Evolutionary conservation across 2,113 vertebrate genomes (phyloP).

Genomic region (Lophura nycthemera): DNA sequence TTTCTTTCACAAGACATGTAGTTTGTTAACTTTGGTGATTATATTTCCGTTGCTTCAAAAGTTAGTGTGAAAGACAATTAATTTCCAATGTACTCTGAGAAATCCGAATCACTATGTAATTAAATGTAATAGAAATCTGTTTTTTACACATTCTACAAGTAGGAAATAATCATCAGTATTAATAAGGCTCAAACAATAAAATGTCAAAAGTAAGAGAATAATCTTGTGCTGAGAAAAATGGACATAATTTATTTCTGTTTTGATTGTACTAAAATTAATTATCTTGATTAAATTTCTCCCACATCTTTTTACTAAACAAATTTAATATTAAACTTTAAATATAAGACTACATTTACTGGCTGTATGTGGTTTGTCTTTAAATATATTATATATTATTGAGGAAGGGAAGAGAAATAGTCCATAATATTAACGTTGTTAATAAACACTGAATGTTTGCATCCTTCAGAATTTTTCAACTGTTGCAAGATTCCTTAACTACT

Average conservation of each 20-base stretch:
- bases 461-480: not conserved
- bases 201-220: not conserved
- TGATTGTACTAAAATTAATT: not conserved
- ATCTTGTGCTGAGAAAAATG: not conserved
- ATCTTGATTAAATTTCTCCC: not conserved
- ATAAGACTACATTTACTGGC: rapidly evolving
- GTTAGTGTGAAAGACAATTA: not conserved
- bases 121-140: not conserved
- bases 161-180: rapidly evolving
- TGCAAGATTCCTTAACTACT: not conserved
- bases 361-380: not conserved
- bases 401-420: not conserved
- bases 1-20: not conserved
- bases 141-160: not conserved
- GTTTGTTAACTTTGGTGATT: not conserved
- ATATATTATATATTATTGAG: not conserved
- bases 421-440: not conserved
- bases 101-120: not conserved
- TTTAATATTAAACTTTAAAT: not conserved
- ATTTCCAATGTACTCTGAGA: not conserved
- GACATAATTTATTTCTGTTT: rapidly evolving
- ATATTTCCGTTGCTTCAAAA: not conserved
- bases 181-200: not conserved
- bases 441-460: not conserved
- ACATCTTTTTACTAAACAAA: not conserved